Evolutionary conservation across 2,113 vertebrate genomes (phyloP), one percentile per base, ranked within the genome.

Genomic region (Tonatia bakeri): DNA sequence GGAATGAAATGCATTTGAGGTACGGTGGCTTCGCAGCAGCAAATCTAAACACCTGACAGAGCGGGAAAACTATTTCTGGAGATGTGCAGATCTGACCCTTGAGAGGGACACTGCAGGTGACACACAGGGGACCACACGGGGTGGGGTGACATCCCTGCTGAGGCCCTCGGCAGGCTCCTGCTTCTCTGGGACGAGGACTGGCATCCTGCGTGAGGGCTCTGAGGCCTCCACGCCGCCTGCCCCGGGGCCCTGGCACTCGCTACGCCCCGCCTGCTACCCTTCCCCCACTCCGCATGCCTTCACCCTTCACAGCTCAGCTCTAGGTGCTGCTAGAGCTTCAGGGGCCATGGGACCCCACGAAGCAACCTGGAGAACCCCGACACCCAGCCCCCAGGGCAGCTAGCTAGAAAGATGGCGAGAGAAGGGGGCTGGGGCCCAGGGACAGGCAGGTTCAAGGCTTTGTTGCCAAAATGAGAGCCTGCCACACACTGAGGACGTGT

Each of bases 181-280:
- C 61, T 28, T 4, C 52, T 31, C 64, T 0, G 50, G 19, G 61
- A 1, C 1, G 10, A 10, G n/a, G 59, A 31, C 19, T 61, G 10
- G 50, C 0, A 1, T 9, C 80, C 3, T n/a, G 80, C 50, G 16
- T 0, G 0, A 0, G 0, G 92, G 20, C 76, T 31, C n/a, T 1
- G 10, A 4, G 75, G 92, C n/a, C 13, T 31, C 38, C 7, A 7
- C 38, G 5, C 47, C 3, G 0, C 59, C 16, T 7, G 54, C 36
- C 69, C 5, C 52, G 8, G 64, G 81, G n/a, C 81, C 81, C 28
- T 22, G 87, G 87, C 52, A 64, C 5, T 1, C 61, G 11, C 38
- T 0, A 16, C 38, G 17, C 7, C 10, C 22, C 19, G 2, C 13
- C 50, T 43, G 61, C 38, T 22, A 28, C 16, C 38, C 43, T 22